These are phyloP conservation scores for Aphyosemion australe DNA, from an alignment of 2,113 vertebrate genomes.

Conservation along the genomic window DNA sequence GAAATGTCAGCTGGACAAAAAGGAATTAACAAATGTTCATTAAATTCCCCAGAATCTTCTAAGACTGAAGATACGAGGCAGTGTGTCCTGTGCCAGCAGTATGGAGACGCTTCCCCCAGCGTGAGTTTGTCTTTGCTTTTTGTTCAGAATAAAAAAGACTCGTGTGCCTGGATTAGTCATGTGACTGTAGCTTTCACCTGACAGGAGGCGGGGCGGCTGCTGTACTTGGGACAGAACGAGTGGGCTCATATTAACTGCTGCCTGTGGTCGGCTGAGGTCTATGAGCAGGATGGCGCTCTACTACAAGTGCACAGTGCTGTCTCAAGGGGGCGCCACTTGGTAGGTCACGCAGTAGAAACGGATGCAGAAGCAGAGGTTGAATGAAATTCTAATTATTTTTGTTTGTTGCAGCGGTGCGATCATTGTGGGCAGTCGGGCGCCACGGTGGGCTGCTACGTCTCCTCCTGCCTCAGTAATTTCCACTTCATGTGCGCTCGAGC, in stretches of 20 bases:
- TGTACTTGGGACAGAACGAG: conserved; percentile 92
- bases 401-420: conserved; percentile 85
- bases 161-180: neutral
- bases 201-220: conserved; percentile 86
- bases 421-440: conserved; percentile 86
- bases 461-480: conserved; percentile 90
- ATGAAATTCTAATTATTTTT: neutral
- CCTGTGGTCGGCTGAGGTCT: conserved; percentile 92
- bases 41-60: conserved; percentile 31
- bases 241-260: conserved; percentile 94
- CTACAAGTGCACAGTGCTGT: conserved; percentile 89
- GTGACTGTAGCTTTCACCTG: neutral
- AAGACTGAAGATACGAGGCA: conserved; percentile 80
- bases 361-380: neutral
- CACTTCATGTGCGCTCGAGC: conserved; percentile 93
- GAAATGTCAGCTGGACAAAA: neutral
- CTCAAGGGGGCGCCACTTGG: conserved; percentile 88
- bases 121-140: conserved; percentile 64
- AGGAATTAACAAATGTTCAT: neutral
- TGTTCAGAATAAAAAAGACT: neutral
- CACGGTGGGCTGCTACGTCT: conserved; percentile 90
- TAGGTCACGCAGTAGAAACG: conserved; percentile 38
- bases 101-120: conserved; percentile 82
- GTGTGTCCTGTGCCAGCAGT: conserved; percentile 86
- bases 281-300: conserved; percentile 86